These are phyloP conservation scores for Falco rusticolus DNA, from an alignment of 2,797 vertebrate species.

Conservation along the genomic window DNA sequence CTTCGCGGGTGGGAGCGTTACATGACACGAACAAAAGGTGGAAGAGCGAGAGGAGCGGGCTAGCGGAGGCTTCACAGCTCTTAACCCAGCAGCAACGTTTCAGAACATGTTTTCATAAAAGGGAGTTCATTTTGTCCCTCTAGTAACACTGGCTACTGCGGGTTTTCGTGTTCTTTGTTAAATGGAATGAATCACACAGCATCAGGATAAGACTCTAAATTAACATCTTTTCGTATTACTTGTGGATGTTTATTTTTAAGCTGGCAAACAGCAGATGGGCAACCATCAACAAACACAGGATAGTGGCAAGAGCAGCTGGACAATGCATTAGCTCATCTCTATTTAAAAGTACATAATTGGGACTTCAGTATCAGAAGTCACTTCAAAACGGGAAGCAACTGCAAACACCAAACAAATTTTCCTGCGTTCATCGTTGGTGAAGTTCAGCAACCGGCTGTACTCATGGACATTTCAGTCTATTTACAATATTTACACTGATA, in stretches of 20 bases:
- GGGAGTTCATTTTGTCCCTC: neutral
- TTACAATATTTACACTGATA: neutral
- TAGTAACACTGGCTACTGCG: neutral
- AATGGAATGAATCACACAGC: neutral
- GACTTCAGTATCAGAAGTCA: neutral
- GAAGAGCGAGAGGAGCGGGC: neutral
- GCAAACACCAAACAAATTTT: neutral
- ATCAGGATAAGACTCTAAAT: neutral
- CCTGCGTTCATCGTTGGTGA: neutral
- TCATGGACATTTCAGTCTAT: neutral
- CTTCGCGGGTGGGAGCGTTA: neutral
- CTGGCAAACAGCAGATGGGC: neutral
- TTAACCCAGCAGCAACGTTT: neutral
- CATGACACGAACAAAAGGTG: neutral
- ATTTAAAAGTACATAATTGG: neutral
- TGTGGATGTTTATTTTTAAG: neutral
- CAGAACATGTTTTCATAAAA: neutral
- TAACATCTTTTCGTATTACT: neutral
- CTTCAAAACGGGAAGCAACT: neutral
- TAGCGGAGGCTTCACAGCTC: neutral
- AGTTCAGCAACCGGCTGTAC: neutral
- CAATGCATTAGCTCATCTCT: neutral
- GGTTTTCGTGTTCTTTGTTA: neutral
- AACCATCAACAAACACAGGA: neutral
- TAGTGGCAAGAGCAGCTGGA: constrained; percentile 21